Percentiles rank a stretch among this genome's conserved stretches.
Conservation (phyloP, 1,140 invertebrate genomes). For the Armadillidium nasatum region DNA sequence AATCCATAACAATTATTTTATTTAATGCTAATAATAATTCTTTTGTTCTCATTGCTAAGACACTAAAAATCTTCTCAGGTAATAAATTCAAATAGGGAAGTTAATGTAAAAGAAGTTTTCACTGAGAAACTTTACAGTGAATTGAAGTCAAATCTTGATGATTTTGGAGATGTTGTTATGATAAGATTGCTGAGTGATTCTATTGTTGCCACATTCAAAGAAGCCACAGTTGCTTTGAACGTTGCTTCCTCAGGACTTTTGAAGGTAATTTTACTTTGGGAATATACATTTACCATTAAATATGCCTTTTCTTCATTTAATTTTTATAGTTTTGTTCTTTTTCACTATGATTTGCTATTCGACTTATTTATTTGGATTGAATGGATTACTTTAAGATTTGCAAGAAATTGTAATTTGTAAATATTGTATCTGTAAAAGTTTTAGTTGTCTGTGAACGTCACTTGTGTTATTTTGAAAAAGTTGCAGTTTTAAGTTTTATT, state of each 20-base stretch:
- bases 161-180: neutral
- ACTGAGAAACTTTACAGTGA: neutral
- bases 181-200: neutral
- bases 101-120: neutral
- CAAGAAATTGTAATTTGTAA: slow-evolving; percentile 5
- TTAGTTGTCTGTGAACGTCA: slow-evolving; percentile 25
- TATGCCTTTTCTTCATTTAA: neutral
- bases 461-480: neutral
- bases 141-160: neutral
- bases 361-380: neutral
- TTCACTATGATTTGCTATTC: neutral
- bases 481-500: neutral
- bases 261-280: too few relatives aligned
- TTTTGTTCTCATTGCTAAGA: too few relatives aligned
- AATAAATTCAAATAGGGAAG: too few relatives aligned
- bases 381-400: neutral
- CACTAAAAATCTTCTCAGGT: too few relatives aligned
- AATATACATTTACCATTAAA: too few relatives aligned
- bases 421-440: slow-evolving; percentile 22
- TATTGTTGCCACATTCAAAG: neutral
- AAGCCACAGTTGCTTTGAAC: neutral
- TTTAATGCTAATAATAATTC: too few relatives aligned
- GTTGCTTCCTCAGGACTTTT: neutral
- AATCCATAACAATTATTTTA: too few relatives aligned
- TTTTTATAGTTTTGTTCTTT: neutral